A percentile compares a stretch with the other conserved stretches of the same genome.
Evolutionary conservation across 2,888 invertebrate species (phyloP).

Genomic region (Diadegma fenestrale): DNA sequence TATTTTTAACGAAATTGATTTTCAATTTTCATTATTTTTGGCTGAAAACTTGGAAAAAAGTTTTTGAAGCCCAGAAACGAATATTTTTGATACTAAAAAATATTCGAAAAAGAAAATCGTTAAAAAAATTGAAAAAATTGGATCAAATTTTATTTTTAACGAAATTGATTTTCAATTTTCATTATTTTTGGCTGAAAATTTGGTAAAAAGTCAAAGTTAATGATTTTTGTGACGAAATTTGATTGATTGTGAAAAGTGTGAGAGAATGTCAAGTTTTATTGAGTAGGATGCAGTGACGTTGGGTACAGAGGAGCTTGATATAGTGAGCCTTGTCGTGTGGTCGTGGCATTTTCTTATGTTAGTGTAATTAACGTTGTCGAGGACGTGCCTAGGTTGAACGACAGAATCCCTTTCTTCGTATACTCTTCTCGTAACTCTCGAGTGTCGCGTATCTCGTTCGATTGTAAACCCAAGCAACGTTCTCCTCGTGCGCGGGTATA

Average conservation of each 20-base stretch:
- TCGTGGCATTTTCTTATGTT: conserved; percentile 54
- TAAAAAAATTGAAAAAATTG: background rate
- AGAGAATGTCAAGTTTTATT: conserved; percentile 28
- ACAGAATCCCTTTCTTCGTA: conserved; percentile 54
- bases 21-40: too few species aligned
- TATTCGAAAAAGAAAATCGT: too few species aligned
- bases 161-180: background rate
- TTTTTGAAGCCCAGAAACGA: too few species aligned
- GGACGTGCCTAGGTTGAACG: conserved; percentile 62
- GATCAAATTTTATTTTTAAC: background rate
- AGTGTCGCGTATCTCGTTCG: conserved; percentile 38
- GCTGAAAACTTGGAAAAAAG: too few species aligned
- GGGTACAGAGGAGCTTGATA: conserved; percentile 11
- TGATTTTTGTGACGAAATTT: background rate
- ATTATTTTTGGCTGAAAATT: background rate
- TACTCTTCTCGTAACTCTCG: conserved; percentile 31
- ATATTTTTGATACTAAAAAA: too few species aligned
- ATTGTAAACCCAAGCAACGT: conserved; percentile 68
- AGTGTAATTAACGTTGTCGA: conserved; percentile 64
- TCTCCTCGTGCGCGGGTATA: conserved; percentile 44
- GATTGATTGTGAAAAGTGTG: background rate
- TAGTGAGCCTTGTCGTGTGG: conserved; percentile 43
- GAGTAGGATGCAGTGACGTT: conserved; percentile 1
- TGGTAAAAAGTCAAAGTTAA: background rate
- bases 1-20: too few species aligned